Evolutionary conservation across 2,113 vertebrate genomes (phyloP).

Genomic region (Amphilophus citrinellus): DNA sequence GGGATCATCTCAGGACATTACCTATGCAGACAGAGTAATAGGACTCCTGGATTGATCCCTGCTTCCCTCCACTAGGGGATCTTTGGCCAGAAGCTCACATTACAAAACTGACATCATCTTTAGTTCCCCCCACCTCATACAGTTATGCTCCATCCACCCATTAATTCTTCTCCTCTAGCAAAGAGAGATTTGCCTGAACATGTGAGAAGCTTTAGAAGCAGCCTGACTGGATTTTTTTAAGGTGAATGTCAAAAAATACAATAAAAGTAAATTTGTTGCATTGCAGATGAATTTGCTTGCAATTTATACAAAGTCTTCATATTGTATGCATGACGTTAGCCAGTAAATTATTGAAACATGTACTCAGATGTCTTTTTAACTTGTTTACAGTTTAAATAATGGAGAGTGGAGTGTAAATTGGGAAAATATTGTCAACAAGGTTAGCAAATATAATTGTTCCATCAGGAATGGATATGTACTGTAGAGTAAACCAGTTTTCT

Average conservation of each 20-base stretch:
- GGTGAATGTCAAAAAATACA: neutral
- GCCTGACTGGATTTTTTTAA: neutral
- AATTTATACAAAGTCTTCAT: neutral
- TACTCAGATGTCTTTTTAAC: neutral
- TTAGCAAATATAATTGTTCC: slow-evolving; percentile 21
- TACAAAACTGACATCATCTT: slow-evolving; percentile 63
- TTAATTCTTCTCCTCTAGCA: slow-evolving; percentile 15
- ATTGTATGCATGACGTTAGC: neutral
- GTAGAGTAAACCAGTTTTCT: neutral
- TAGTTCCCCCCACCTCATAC: slow-evolving; percentile 7
- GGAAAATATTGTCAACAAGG: neutral
- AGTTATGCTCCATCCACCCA: slow-evolving; percentile 4
- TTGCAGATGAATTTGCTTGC: neutral
- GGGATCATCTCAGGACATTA: slow-evolving; percentile 63
- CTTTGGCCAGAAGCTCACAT: slow-evolving; percentile 38
- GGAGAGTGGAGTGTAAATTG: neutral
- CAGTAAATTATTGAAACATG: neutral
- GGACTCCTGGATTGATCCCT: slow-evolving; percentile 51
- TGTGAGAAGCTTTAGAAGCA: neutral
- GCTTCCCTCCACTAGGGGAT: slow-evolving; percentile 26
- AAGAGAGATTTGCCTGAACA: slow-evolving; percentile 38
- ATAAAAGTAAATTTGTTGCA: neutral
- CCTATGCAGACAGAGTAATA: slow-evolving; percentile 62
- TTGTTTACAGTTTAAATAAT: neutral
- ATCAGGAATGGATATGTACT: neutral